These are phyloP conservation scores for Hexactinellida sp. DNA, from an alignment of 37 sponge, comb jelly and placozoan genomes.

Conservation along the genomic window DNA sequence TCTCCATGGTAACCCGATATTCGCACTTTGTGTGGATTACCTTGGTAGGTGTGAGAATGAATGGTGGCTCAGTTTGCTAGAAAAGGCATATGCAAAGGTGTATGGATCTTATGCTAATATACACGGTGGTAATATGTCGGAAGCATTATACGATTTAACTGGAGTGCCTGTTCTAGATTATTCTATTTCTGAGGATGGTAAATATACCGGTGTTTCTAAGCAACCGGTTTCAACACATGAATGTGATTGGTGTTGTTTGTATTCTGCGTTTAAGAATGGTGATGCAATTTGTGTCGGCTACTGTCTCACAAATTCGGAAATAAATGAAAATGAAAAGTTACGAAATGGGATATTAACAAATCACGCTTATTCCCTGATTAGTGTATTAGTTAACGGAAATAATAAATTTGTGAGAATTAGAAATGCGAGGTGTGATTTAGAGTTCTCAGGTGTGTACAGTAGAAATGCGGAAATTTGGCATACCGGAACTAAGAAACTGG, in stretches of 20 bases:
- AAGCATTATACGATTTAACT: not conserved
- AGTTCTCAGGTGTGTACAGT: not conserved
- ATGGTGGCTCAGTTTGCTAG: not conserved
- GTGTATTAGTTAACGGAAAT: not conserved
- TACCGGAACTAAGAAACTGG: not conserved
- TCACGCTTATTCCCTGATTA: not conserved
- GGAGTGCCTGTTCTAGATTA: not conserved
- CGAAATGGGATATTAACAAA: not conserved
- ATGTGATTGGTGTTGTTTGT: not conserved
- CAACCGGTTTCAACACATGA: not conserved
- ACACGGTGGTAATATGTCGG: slow-evolving; percentile 12
- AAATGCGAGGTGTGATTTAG: slow-evolving; percentile 11
- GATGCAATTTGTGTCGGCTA: slow-evolving; percentile 2
- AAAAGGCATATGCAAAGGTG: not conserved
- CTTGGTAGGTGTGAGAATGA: not conserved
- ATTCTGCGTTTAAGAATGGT: not conserved
- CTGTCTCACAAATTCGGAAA: not conserved
- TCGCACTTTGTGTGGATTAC: not conserved
- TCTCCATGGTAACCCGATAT: not conserved
- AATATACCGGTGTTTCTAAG: not conserved
- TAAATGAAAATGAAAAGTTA: not conserved
- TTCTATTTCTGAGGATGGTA: not conserved
- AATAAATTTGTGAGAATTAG: not conserved
- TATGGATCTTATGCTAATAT: slow-evolving; percentile 7
- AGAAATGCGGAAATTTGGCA: not conserved